These are phyloP conservation scores for Heliconius himera DNA, from an alignment of 1,140 invertebrate species.

Conservation along the genomic window DNA sequence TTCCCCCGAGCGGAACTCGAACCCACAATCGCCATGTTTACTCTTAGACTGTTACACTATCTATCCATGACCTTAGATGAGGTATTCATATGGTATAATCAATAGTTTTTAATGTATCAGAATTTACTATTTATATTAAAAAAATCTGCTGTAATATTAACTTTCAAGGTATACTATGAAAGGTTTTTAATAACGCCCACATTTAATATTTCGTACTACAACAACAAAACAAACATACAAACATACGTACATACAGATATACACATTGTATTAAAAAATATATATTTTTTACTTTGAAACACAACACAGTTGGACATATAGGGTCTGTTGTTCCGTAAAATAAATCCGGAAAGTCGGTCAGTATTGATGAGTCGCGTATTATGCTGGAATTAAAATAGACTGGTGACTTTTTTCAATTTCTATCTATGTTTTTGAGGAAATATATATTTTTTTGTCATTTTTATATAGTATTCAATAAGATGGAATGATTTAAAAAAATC, in stretches of 20 bases:
- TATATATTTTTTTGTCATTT: too few species aligned
- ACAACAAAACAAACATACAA: too few species aligned
- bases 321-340: conserved; percentile 24
- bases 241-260: too few species aligned
- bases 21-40: too few species aligned
- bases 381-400: conserved; percentile 15
- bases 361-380: conserved; percentile 30
- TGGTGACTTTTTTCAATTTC: not conserved
- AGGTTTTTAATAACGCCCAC: not conserved
- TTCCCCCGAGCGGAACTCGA: not conserved
- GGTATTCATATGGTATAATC: too few species aligned
- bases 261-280: not conserved
- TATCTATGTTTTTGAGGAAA: not conserved
- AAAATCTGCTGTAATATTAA: not conserved
- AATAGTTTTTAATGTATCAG: too few species aligned
- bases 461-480: too few species aligned
- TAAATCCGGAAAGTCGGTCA: conserved; percentile 30
- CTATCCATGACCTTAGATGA: too few species aligned
- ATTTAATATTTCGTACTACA: too few species aligned
- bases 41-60: too few species aligned
- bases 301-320: not conserved
- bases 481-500: too few species aligned
- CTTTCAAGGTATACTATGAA: not conserved
- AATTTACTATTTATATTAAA: too few species aligned
- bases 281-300: conserved; percentile 21